Evolutionary conservation across 2,888 invertebrate genomes (phyloP).

Genomic region (Neoascia interrupta): DNA sequence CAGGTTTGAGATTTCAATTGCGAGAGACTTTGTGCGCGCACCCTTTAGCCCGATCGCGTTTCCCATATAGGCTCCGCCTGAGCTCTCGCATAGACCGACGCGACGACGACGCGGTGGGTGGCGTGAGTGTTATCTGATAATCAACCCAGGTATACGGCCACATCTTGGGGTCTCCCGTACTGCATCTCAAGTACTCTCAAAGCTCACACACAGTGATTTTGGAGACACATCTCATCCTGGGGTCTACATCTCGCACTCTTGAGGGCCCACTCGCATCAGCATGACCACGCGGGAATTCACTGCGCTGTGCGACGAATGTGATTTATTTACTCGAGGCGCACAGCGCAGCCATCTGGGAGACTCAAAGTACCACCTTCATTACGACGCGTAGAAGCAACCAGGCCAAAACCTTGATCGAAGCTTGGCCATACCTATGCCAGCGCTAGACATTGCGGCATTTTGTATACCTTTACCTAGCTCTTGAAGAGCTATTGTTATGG

Average conservation of each 20-base stretch:
- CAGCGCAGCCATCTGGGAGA: slow-evolving; percentile 65
- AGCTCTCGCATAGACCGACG: slow-evolving; percentile 41
- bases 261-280: slow-evolving; percentile 38
- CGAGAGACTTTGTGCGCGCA: slow-evolving; percentile 43
- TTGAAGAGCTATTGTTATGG: slow-evolving; percentile 51
- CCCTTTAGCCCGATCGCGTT: slow-evolving; percentile 40
- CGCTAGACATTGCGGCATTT: slow-evolving; percentile 60
- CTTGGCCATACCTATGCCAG: slow-evolving; percentile 13
- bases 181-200: slow-evolving; percentile 51
- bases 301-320: slow-evolving; percentile 60
- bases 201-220: slow-evolving; percentile 32
- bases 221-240: slow-evolving; percentile 44
- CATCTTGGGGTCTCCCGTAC: slow-evolving; percentile 66
- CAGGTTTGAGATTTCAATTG: slow-evolving; percentile 67
- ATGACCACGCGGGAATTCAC: slow-evolving; percentile 61
- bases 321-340: slow-evolving; percentile 63
- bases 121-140: slow-evolving; percentile 69
- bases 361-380: slow-evolving; percentile 46
- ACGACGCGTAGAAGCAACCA: too few species aligned
- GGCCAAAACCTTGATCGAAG: too few species aligned
- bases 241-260: slow-evolving; percentile 53
- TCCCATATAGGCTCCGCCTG: slow-evolving; percentile 30
- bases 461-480: slow-evolving; percentile 4
- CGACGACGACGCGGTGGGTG: slow-evolving; percentile 58
- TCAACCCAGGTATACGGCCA: slow-evolving; percentile 54